Evolutionary conservation across 2,888 invertebrate genomes (phyloP).

Genomic region (Apodemia duryi): DNA sequence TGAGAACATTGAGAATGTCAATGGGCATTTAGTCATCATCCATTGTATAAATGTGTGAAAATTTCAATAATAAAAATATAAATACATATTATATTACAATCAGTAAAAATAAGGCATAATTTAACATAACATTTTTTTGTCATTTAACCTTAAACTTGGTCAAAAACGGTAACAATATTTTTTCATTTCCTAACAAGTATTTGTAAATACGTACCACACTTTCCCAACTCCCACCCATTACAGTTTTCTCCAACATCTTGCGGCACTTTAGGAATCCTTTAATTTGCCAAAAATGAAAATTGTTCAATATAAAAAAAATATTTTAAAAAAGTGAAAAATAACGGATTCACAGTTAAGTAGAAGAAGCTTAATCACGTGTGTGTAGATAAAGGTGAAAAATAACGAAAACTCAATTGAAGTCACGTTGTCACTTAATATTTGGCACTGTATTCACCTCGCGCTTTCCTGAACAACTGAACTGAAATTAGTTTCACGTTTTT

Average conservation of each 20-base stretch:
- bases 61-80: too few species aligned
- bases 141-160: background rate
- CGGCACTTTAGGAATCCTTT: conserved; percentile 35
- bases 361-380: too few species aligned
- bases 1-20: too few species aligned
- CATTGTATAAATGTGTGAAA: too few species aligned
- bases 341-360: background rate
- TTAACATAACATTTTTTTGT: background rate
- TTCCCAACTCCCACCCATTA: conserved; percentile 72
- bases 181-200: background rate
- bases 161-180: background rate
- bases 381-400: background rate
- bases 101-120: background rate
- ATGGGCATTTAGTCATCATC: too few species aligned
- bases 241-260: conserved; percentile 70
- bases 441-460: conserved; percentile 60
- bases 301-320: background rate
- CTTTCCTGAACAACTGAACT: conserved; percentile 71
- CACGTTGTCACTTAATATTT: conserved; percentile 64
- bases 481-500: conserved; percentile 55
- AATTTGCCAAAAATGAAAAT: conserved; percentile 32
- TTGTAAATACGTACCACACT: conserved; percentile 62
- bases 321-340: background rate
- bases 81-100: too few species aligned
- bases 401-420: conserved; percentile 23